Percentiles rank a stretch among this genome's conserved stretches.
These are phyloP conservation scores for Solenopsis invicta DNA, from an alignment of 1,140 invertebrate species.

Conservation along the genomic window DNA sequence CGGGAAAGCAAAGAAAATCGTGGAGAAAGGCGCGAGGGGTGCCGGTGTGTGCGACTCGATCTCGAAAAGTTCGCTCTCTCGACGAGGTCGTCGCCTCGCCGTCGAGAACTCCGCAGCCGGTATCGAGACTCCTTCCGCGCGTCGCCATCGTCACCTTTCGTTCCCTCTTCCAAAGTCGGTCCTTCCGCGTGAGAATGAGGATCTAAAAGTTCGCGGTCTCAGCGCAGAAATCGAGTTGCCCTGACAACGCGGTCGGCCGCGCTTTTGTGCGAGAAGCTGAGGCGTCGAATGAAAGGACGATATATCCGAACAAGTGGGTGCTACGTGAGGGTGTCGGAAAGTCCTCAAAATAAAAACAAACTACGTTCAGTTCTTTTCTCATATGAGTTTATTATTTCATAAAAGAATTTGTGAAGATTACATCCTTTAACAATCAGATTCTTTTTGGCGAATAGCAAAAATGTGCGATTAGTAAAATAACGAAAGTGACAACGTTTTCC, in stretches of 20 bases:
- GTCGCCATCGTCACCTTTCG: constrained; percentile 24
- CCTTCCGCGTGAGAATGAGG: constrained; percentile 7
- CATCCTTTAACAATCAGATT: not conserved
- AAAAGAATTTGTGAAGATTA: not conserved
- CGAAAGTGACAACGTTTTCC: not conserved
- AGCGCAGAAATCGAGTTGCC: constrained; percentile 45
- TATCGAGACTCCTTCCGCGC: constrained; percentile 23
- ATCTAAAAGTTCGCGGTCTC: constrained; percentile 45
- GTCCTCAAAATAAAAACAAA: not conserved
- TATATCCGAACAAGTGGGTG: constrained; percentile 10
- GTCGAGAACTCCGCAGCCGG: constrained; percentile 17
- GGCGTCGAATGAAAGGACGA: constrained; percentile 38
- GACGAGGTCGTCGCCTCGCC: constrained; percentile 29
- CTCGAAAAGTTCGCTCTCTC: constrained; percentile 53
- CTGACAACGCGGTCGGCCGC: constrained; percentile 29
- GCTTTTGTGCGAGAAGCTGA: constrained; percentile 24
- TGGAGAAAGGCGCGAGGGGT: not conserved
- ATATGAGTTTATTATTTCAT: not conserved
- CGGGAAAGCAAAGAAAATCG: not conserved
- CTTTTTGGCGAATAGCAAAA: not conserved
- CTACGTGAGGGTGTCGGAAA: not conserved
- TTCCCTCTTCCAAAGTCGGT: not conserved
- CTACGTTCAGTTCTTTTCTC: not conserved
- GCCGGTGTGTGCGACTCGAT: constrained; percentile 30
- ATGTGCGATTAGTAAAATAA: not conserved